Evolutionary conservation across 2,797 vertebrate genomes (phyloP).

Genomic region (Benthosema pterotum): DNA sequence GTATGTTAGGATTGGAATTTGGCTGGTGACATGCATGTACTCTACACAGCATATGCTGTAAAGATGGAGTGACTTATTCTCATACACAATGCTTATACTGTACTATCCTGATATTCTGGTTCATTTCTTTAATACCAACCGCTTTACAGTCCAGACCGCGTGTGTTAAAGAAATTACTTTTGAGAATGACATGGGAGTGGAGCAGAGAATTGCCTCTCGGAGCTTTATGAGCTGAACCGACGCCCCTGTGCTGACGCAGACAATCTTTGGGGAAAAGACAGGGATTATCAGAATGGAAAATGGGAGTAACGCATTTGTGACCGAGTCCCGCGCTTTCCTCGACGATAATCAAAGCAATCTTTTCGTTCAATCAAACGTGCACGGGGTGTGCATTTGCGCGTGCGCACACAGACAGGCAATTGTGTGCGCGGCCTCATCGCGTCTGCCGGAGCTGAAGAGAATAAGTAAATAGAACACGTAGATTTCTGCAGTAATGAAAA

Average conservation of each 20-base stretch:
- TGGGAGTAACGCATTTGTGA: slow-evolving; percentile 29
- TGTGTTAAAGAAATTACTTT: slow-evolving; percentile 27
- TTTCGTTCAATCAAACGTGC: slow-evolving; percentile 36
- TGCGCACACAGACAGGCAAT: slow-evolving; percentile 18
- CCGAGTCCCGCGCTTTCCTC: slow-evolving; percentile 38
- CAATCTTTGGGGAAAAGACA: slow-evolving; percentile 42
- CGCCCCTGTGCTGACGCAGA: slow-evolving; percentile 16
- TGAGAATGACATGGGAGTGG: slow-evolving; percentile 7
- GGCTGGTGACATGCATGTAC: too few relatives aligned
- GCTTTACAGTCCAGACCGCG: slow-evolving; percentile 7
- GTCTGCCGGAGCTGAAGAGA: slow-evolving; percentile 39
- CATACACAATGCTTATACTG: background rate
- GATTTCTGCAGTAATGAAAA: slow-evolving; percentile 36
- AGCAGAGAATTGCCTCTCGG: slow-evolving; percentile 12
- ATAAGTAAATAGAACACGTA: slow-evolving; percentile 27
- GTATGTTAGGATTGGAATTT: too few relatives aligned
- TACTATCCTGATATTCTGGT: background rate
- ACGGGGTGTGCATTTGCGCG: background rate
- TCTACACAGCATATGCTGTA: too few relatives aligned
- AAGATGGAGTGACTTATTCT: background rate
- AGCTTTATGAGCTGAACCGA: slow-evolving; percentile 16
- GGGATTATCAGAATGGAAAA: slow-evolving; percentile 55
- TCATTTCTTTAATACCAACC: background rate
- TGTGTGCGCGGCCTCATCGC: slow-evolving; percentile 15
- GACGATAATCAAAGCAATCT: slow-evolving; percentile 56